Percentiles rank a stretch among this genome's conserved stretches.
Evolutionary conservation across 2,113 vertebrate species (phyloP).

Genomic region (Myrmecobius fasciatus): DNA sequence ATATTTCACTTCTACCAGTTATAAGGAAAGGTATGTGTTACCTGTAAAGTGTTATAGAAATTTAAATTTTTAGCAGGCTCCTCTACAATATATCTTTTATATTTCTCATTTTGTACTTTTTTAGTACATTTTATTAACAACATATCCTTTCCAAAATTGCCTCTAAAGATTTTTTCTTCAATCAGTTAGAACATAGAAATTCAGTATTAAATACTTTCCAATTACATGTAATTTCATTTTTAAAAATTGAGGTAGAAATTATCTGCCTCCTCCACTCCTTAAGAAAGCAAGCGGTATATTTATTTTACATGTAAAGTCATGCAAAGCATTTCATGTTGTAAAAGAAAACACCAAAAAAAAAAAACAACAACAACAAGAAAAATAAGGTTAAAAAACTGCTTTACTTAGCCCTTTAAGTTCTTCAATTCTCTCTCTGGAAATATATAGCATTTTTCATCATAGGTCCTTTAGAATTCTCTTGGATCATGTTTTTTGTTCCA

Average conservation of each 20-base stretch:
- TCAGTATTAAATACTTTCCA: not conserved
- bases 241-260: not conserved
- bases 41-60: not conserved
- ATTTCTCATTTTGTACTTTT: not conserved
- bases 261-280: not conserved
- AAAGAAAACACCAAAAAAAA: not conserved
- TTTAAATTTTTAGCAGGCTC: not conserved
- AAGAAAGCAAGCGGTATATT: not conserved
- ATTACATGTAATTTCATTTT: not conserved
- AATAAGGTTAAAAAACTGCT: not conserved
- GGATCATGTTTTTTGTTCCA: not conserved
- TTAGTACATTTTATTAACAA: too few relatives aligned
- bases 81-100: not conserved
- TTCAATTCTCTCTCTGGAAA: not conserved
- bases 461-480: not conserved
- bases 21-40: not conserved
- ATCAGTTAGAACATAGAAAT: conserved; percentile 15
- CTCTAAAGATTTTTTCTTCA: conserved; percentile 28
- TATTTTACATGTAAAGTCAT: not conserved
- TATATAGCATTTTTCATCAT: not conserved
- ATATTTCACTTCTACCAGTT: not conserved
- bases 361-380: not conserved
- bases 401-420: not conserved
- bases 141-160: too few relatives aligned
- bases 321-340: not conserved